phyloP scores from a whole-genome alignment of 2,113 vertebrate genomes.

The Anoura caudifer region DNA sequence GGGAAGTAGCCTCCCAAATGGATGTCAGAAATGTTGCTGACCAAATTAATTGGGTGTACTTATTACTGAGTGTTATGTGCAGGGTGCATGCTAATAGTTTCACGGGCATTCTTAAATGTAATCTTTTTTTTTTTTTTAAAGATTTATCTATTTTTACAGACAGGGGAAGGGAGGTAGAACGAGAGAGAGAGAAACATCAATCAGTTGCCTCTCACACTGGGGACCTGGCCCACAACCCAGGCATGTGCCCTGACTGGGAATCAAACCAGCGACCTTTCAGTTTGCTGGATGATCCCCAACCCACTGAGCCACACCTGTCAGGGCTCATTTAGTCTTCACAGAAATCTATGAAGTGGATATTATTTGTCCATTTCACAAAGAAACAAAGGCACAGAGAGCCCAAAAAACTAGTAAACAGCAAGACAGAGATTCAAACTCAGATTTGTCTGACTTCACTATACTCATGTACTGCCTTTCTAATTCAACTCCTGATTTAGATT shows the following conservation, averaged over 20 bases:
- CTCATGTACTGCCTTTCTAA: not conserved
- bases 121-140: no score
- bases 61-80: no score
- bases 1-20: not conserved
- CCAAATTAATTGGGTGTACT: not conserved
- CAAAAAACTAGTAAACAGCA: not conserved
- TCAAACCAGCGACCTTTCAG: no score
- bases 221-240: no score
- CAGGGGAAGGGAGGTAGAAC: not conserved
- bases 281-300: no score
- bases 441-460: not conserved
- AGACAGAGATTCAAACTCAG: not conserved
- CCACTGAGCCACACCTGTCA: no score
- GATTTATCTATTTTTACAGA: not conserved
- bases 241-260: no score
- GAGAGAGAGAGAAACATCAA: no score
- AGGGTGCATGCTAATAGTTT: not conserved
- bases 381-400: not conserved
- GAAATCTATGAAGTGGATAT: not conserved
- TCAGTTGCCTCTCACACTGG: no score
- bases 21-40: not conserved
- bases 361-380: constrained; percentile 7
- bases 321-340: not conserved
- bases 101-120: not conserved
- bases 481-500: not conserved